phyloP scores from a whole-genome alignment of 2,113 vertebrate genomes.

The Thunnus maccoyii region DNA sequence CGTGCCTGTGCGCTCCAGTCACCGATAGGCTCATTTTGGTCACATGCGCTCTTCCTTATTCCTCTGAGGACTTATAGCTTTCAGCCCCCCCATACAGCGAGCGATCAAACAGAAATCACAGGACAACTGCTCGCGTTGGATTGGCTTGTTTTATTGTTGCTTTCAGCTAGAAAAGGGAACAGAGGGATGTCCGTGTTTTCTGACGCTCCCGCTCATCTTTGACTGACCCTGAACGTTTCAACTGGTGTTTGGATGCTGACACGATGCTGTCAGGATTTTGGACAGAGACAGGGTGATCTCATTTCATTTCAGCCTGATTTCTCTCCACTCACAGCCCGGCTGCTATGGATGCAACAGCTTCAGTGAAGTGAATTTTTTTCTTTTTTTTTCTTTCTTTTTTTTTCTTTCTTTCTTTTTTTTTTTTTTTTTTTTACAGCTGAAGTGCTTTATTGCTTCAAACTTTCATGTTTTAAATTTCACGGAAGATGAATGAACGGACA shows the following conservation, averaged over 20 bases:
- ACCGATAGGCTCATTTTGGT: conserved; percentile 66
- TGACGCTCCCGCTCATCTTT: neutral
- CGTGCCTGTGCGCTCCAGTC: conserved; percentile 71
- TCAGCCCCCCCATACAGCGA: conserved; percentile 60
- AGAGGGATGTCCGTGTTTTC: neutral
- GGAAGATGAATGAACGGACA: conserved; percentile 70
- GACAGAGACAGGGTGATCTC: conserved; percentile 45
- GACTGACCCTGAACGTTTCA: conserved; percentile 52
- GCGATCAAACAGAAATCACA: conserved; percentile 65
- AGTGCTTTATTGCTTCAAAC: conserved; percentile 50
- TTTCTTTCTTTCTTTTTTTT: neutral
- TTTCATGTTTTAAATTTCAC: conserved; percentile 29
- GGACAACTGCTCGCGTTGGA: conserved; percentile 47
- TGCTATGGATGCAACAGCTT: conserved; percentile 59
- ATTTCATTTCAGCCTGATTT: conserved; percentile 29
- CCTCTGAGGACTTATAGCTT: conserved; percentile 63
- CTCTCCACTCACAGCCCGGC: conserved; percentile 22
- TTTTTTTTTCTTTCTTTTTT: neutral
- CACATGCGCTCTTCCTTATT: conserved; percentile 77
- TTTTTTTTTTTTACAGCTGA: conserved; percentile 27
- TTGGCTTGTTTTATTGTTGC: conserved; percentile 31
- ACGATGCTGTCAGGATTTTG: conserved; percentile 52
- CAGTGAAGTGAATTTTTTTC: conserved; percentile 49
- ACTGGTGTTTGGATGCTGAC: conserved; percentile 72
- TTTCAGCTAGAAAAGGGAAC: neutral